Percentiles rank a stretch among this genome's conserved stretches.
These are phyloP conservation scores for Crioceris asparagi DNA, from an alignment of 2,888 invertebrate species.

Conservation along the genomic window DNA sequence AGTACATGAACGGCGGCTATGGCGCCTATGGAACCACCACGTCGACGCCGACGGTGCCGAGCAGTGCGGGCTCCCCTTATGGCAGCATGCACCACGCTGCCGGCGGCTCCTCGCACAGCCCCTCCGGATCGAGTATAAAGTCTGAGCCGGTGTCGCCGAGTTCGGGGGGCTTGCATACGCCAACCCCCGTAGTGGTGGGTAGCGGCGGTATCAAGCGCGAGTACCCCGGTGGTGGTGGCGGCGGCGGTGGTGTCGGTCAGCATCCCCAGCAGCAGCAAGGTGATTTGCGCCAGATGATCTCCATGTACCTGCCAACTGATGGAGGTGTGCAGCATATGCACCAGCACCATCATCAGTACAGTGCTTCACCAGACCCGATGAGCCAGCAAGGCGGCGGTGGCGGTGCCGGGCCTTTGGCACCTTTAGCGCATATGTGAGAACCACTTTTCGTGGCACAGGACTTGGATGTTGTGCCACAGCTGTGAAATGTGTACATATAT, in stretches of 20 bases:
- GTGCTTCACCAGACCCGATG: constrained; percentile 54
- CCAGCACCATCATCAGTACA: constrained; percentile 41
- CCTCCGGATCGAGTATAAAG: constrained; percentile 79
- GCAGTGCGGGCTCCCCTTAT: constrained; percentile 60
- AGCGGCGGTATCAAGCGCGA: constrained; percentile 54
- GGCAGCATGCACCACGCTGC: constrained; percentile 53
- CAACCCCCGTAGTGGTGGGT: constrained; percentile 41
- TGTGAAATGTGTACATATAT: constrained; percentile 21
- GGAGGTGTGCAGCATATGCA: constrained; percentile 56
- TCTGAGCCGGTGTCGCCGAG: constrained; percentile 79
- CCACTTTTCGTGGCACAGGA: constrained; percentile 39
- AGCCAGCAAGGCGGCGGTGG: constrained; percentile 35
- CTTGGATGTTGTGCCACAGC: constrained; percentile 36
- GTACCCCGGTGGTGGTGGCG: too few relatives aligned
- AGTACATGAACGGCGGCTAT: constrained; percentile 68
- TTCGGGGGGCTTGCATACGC: constrained; percentile 49
- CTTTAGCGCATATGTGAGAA: constrained; percentile 57
- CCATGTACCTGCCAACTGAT: constrained; percentile 62
- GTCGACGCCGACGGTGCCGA: constrained; percentile 50
- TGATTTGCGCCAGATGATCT: constrained; percentile 62
- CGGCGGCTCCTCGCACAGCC: constrained; percentile 66
- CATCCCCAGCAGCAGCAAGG: constrained; percentile 29
- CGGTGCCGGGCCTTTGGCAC: constrained; percentile 48
- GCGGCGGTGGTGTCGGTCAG: too few relatives aligned
- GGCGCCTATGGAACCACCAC: constrained; percentile 65